phyloP scores from a whole-genome alignment of 1,140 invertebrate species.

The Caenorhabditis tropicalis region DNA sequence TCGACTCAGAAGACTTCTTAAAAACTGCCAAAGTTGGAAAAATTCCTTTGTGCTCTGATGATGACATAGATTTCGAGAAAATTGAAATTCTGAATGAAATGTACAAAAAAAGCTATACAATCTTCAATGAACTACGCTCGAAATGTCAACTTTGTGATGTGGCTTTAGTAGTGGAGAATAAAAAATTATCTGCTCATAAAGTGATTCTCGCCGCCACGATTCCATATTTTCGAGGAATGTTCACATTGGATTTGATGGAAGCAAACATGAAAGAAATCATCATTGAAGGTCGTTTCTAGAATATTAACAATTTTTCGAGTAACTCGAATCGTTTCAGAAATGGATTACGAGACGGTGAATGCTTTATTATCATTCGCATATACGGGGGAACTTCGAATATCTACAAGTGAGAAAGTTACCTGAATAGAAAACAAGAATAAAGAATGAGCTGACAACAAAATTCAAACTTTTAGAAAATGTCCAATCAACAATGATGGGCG shows the following conservation, averaged over 20 bases:
- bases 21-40: background rate
- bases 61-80: slow-evolving; percentile 1
- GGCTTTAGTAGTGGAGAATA: background rate
- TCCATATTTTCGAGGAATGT: slow-evolving; percentile 92
- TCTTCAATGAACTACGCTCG: slow-evolving; percentile 15
- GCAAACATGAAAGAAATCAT: slow-evolving; percentile 83
- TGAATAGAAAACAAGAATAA: background rate
- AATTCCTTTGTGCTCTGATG: background rate
- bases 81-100: slow-evolving; percentile 27
- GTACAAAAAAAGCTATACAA: slow-evolving; percentile 23
- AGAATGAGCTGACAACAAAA: too few species aligned
- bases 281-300: slow-evolving; percentile 77
- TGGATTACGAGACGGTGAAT: slow-evolving; percentile 48
- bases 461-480: slow-evolving; percentile 48
- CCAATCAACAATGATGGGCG: slow-evolving; percentile 57
- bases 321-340: slow-evolving; percentile 11
- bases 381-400: slow-evolving; percentile 34
- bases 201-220: slow-evolving; percentile 85
- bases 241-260: slow-evolving; percentile 87
- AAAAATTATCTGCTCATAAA: background rate
- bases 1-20: background rate
- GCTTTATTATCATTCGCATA: slow-evolving; percentile 48
- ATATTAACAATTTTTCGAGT: background rate
- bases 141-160: slow-evolving; percentile 31
- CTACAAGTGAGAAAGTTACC: background rate